Evolutionary conservation across 1,140 invertebrate genomes (phyloP).

Genomic region (Agrypnia vestita): DNA sequence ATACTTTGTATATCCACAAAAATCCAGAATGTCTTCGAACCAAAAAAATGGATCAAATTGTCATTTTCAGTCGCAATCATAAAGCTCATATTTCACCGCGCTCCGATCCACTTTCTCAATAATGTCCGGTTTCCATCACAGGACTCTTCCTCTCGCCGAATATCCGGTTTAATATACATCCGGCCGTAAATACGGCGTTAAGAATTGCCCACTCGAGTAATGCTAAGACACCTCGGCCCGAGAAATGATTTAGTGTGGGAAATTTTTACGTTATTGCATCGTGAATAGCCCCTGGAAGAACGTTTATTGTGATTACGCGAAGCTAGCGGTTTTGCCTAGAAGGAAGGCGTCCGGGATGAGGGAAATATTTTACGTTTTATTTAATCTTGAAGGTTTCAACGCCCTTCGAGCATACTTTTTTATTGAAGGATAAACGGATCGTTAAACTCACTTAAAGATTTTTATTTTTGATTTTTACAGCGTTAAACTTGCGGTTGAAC

Average conservation of each 20-base stretch:
- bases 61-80: too few relatives aligned
- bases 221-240: conserved; percentile 8
- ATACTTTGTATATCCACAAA: too few relatives aligned
- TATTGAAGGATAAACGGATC: neutral
- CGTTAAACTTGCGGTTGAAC: too few relatives aligned
- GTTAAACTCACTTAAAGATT: too few relatives aligned
- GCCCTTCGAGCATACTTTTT: neutral
- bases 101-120: conserved; percentile 29
- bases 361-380: conserved; percentile 6
- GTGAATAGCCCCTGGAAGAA: conserved; percentile 15
- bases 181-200: conserved; percentile 24
- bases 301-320: conserved; percentile 17
- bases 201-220: conserved; percentile 24
- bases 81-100: too few relatives aligned
- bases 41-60: too few relatives aligned
- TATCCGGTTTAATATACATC: conserved; percentile 28
- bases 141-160: conserved; percentile 18
- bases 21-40: too few relatives aligned
- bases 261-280: conserved; percentile 27
- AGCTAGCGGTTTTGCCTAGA: neutral
- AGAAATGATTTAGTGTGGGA: conserved; percentile 23
- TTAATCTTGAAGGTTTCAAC: conserved; percentile 10
- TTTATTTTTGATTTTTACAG: too few relatives aligned
- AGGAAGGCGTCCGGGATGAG: neutral
- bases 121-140: conserved; percentile 19